Evolutionary conservation across 2,113 vertebrate species (phyloP).

Genomic region (Myanophis thanlyinensis): DNA sequence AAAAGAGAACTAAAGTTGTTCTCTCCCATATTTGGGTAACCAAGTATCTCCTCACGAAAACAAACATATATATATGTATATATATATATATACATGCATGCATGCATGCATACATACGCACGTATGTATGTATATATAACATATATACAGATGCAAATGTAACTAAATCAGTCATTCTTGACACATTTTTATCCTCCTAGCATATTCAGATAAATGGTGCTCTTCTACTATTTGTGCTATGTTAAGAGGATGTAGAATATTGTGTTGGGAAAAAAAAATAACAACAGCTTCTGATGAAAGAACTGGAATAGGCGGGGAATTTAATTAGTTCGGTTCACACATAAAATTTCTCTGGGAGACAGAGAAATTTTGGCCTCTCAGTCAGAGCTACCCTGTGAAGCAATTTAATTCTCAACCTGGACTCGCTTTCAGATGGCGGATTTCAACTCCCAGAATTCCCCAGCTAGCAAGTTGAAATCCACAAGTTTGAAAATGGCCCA

Average conservation of each 20-base stretch:
- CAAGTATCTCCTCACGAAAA: too few species aligned
- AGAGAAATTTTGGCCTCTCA: neutral
- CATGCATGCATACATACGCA: too few species aligned
- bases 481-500: neutral
- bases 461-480: neutral
- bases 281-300: neutral
- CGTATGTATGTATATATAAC: too few species aligned
- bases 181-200: neutral
- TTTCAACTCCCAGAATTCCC: neutral
- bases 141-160: neutral
- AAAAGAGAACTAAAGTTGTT: too few species aligned
- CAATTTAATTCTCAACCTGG: neutral
- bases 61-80: too few species aligned
- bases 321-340: neutral
- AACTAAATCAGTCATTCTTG: neutral
- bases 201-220: neutral
- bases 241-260: neutral
- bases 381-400: neutral
- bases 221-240: neutral
- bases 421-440: neutral
- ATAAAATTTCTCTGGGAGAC: neutral
- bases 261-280: neutral
- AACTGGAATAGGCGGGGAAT: neutral
- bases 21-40: too few species aligned
- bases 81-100: too few species aligned